Percentiles rank a stretch among this genome's conserved stretches.
phyloP scores from a whole-genome alignment of 2,888 invertebrate species.

The Cancer borealis region DNA sequence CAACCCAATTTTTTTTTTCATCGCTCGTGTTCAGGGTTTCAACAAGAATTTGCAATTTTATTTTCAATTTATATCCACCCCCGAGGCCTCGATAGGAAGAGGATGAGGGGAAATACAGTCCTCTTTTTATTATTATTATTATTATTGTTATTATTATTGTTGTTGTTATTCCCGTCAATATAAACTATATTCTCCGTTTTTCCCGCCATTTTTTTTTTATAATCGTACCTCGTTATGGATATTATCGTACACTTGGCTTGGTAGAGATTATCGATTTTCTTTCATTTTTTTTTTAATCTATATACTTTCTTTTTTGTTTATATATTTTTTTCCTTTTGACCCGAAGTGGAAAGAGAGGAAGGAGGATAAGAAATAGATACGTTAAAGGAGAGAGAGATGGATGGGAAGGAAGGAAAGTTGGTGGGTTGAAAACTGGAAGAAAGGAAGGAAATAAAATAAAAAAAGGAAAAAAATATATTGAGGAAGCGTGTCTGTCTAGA shows the following conservation, averaged over 20 bases:
- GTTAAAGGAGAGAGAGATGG: background rate
- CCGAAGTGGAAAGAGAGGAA: background rate
- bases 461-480: background rate
- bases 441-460: background rate
- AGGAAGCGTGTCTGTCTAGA: no score
- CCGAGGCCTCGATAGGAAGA: background rate
- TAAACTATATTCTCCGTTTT: no score
- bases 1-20: background rate
- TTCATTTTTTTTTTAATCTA: background rate
- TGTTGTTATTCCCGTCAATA: background rate
- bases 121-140: slow-evolving; percentile 14
- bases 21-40: background rate
- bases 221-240: background rate
- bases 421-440: background rate
- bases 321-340: background rate
- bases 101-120: background rate
- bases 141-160: background rate
- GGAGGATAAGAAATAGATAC: background rate
- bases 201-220: no score
- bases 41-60: slow-evolving; percentile 53
- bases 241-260: background rate
- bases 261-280: background rate
- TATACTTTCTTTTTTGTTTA: background rate
- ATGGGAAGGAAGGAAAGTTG: background rate
- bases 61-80: slow-evolving; percentile 50